Evolutionary conservation across 1,140 invertebrate species (phyloP), one percentile per base, ranked within the genome.

Genomic region (Caenorhabditis remanei): DNA sequence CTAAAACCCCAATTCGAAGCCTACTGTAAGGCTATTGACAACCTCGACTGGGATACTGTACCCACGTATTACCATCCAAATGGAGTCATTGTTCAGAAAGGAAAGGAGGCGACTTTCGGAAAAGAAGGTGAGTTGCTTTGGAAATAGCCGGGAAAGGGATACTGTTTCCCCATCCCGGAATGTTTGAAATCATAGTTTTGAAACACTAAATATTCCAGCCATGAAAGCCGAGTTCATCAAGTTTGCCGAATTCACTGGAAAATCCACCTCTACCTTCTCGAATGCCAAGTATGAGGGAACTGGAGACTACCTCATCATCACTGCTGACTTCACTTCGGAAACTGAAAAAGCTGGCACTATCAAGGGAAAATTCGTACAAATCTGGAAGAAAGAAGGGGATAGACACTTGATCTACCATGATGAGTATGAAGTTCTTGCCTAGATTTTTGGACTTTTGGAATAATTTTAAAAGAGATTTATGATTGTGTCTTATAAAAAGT

Each of bases 321-420:
- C 40, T 46, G 65, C 40, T 7, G 41, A 71, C 46, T 71, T 71
- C 40, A 43, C 65, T n/a, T 43, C 40, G 40, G 65, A 71, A 19
- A 71, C 65, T 4, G 65, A 71, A 11, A 71, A 71, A 11, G 65
- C 65, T 71, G 65, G 65, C 46, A 71, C 65, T 19, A 46, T 71
- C 13, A 71, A 71, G 9, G 65, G 65, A 71, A 71, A 43, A 8
- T 71, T 71, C 65, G 4, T 71, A 41, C 65, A 71, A 71, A 71
- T 71, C 41, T 71, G 65, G 65, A 71, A 71, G 41, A 71, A 71
- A 16, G 65, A 71, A 16, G 65, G 65, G 9, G 65, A 71, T 43
- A 71, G 16, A 46, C 65, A 71, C 65, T 71, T 71, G 65, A 46
- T 71, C 19, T 71, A 71, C 19, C 65, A 71, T 19, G 65, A 71